These are phyloP conservation scores for Pristiophorus japonicus DNA, from an alignment of 2,113 vertebrate species.

Conservation along the genomic window DNA sequence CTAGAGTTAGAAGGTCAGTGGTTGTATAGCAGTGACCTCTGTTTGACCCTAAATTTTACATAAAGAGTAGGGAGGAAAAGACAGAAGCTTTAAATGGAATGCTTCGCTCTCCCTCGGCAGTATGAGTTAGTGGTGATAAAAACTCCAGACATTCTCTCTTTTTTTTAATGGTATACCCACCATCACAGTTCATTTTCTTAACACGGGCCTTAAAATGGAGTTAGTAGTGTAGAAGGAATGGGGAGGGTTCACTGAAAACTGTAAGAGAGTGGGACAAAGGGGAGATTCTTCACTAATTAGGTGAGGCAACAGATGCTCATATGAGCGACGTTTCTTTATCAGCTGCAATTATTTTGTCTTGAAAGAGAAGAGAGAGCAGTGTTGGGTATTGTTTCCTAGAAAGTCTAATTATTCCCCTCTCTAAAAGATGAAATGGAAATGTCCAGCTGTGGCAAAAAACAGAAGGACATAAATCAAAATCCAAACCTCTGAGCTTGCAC, in stretches of 20 bases:
- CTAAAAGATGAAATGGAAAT: slow-evolving; percentile 90
- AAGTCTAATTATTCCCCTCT: slow-evolving; percentile 71
- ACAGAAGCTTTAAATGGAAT: slow-evolving; percentile 70
- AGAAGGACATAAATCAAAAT: slow-evolving; percentile 92
- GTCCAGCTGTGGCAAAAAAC: slow-evolving; percentile 72
- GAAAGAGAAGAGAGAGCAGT: slow-evolving; percentile 54
- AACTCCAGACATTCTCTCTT: slow-evolving; percentile 88
- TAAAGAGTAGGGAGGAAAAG: slow-evolving; percentile 52
- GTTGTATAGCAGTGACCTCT: slow-evolving; percentile 71
- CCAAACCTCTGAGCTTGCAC: slow-evolving; percentile 69
- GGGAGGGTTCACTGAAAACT: slow-evolving; percentile 57
- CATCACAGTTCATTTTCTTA: slow-evolving; percentile 81
- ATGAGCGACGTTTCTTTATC: slow-evolving; percentile 46
- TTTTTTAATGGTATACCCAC: slow-evolving; percentile 79
- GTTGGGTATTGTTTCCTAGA: slow-evolving; percentile 72
- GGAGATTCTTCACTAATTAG: slow-evolving; percentile 57
- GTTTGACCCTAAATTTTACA: slow-evolving; percentile 76
- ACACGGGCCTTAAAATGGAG: slow-evolving; percentile 65
- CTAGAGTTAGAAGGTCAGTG: slow-evolving; percentile 69
- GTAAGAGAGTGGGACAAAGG: slow-evolving; percentile 47
- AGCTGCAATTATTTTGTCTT: slow-evolving; percentile 40
- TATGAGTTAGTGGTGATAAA: slow-evolving; percentile 79
- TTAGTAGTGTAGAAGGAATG: slow-evolving; percentile 55
- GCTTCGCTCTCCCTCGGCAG: slow-evolving; percentile 69
- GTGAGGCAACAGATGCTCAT: slow-evolving; percentile 58